Evolutionary conservation across 2,113 vertebrate genomes (phyloP), one percentile per base, ranked within the genome.

Genomic region (Amphilophus citrinellus): DNA sequence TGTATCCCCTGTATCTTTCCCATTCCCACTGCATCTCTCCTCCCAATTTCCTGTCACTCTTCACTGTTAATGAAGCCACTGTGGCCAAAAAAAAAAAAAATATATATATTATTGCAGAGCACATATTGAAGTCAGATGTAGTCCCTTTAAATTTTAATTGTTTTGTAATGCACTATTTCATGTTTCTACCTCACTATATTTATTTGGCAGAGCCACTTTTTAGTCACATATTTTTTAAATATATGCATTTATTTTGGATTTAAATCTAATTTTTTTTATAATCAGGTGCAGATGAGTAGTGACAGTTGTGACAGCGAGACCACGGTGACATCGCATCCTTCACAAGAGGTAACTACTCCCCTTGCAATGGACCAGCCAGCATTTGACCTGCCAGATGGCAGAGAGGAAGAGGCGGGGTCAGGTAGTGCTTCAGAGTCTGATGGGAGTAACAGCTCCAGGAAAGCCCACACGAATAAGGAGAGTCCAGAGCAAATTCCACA

Each of bases 301-400:
- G 98, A 99, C 91, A 99, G 98, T 82, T 99, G 98, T 92, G 98
- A 99, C 93, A 99, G 98, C 22, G 98, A 99, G 92, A 98, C 95
- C 20, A 99, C 98, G 0, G 97, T 99, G 79, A 99, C 96, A 0
- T 98, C 97, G 0, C 95, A 97, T 37, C 96, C 95, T 6, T 97
- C 93, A 11, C 87, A 97, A 61, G 97, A 98, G 17, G 91, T 95
- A 59, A 91, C 90, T 87, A 97, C 97, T 5, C 96, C 95, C 0
- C 18, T 93, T 50, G 94, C 88, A 3, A 83, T 93, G 68, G 97
- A 97, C 47, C 94, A 96, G 27, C 90, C 94, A 7, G 93, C 87
- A 10, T 98, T 97, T 66, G 90, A 90, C 37, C 96, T 97, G 79
- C 95, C 96, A 13, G 95, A 82, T 10, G 22, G 37, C 44, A 71